These are phyloP conservation scores for Bicyclus anynana DNA, from an alignment of 1,140 invertebrate genomes.

Conservation along the genomic window DNA sequence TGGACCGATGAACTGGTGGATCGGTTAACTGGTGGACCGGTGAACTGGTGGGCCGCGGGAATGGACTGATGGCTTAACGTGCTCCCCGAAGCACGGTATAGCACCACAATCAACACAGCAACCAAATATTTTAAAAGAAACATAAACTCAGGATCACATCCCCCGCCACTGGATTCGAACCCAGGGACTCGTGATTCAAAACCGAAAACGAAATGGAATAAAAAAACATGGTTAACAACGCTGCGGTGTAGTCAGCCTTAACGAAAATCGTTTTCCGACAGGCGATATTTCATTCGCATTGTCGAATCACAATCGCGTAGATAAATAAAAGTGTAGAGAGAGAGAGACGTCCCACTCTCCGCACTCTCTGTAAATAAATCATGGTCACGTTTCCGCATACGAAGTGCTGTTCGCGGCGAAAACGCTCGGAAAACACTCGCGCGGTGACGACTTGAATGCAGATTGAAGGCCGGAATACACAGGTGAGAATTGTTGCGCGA, in stretches of 20 bases:
- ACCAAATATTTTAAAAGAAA: too few species aligned
- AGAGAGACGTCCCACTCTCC: slow-evolving; percentile 33
- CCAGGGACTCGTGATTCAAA: too few species aligned
- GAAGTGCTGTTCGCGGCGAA: slow-evolving; percentile 45
- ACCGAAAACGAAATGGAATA: background rate
- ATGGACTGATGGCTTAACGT: too few species aligned
- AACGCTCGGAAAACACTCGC: slow-evolving; percentile 61
- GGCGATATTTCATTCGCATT: slow-evolving; percentile 30
- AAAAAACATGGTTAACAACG: background rate
- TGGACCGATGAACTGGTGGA: too few species aligned
- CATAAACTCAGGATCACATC: too few species aligned
- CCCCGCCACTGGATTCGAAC: too few species aligned
- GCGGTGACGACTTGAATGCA: slow-evolving; percentile 45
- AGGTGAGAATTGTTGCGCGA: background rate
- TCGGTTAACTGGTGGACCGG: too few species aligned
- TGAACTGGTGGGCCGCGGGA: too few species aligned
- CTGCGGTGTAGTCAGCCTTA: background rate
- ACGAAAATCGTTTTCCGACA: slow-evolving; percentile 13
- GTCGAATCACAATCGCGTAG: slow-evolving; percentile 37
- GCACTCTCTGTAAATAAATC: slow-evolving; percentile 51
- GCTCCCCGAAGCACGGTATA: too few species aligned
- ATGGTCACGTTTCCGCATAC: slow-evolving; percentile 40
- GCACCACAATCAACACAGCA: too few species aligned
- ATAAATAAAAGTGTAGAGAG: slow-evolving; percentile 38
- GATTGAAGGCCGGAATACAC: slow-evolving; percentile 32